Base-by-base conservation (phyloP, 2,113 vertebrate genomes). In the Ptyas mucosa region DNA sequence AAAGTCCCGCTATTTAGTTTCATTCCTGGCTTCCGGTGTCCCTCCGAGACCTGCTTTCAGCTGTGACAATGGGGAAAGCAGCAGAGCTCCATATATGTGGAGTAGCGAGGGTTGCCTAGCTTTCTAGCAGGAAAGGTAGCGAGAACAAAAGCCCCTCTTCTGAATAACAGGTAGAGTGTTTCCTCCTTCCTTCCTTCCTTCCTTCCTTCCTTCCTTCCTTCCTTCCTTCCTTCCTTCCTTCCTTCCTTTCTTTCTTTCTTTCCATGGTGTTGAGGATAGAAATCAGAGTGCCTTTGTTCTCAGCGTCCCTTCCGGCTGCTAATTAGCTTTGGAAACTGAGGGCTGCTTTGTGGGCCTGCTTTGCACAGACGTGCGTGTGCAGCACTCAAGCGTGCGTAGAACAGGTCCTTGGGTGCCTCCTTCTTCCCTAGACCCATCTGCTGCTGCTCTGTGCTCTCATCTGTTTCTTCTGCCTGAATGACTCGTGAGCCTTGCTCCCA, bases 341-440 rank as follows among this genome's bases (percentile, higher is more conserved):
- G 87, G 43, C 54, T 86, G 49, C 39, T 91, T 43, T 49, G 11
- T 89, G n/a, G 24, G 49, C 53, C 52, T 53, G 39, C 21, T 43
- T 81, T 81, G 34, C 0, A 0, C 39, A 55, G 12, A 20, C 64
- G 1, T 52, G 61, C 54, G 26, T 14, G 55, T 23, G 69, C 57
- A 12, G 3, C 14, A n/a, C 55, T 5, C 21, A n/a, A 14, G 46
- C 51, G 53, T 86, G 58, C 61, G 26, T 81, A 57, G 69, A 93
- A 87, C 24, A 12, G 81, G 93, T 52, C 61, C 81, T 93, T 91
- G 24, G 88, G 43, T 85, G 24, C 24, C 21, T 93, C 11, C 23
- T 52, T 39, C 91, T 93, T 92, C 20, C 85, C 89, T 39, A 18
- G 34, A 2, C 11, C 1, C 3, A 0, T 23, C 91, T 92, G 64